A percentile compares a stretch with the other conserved stretches of the same genome.
Evolutionary conservation across 2,888 invertebrate genomes (phyloP).

Genomic region (Iphiclides podalirius): DNA sequence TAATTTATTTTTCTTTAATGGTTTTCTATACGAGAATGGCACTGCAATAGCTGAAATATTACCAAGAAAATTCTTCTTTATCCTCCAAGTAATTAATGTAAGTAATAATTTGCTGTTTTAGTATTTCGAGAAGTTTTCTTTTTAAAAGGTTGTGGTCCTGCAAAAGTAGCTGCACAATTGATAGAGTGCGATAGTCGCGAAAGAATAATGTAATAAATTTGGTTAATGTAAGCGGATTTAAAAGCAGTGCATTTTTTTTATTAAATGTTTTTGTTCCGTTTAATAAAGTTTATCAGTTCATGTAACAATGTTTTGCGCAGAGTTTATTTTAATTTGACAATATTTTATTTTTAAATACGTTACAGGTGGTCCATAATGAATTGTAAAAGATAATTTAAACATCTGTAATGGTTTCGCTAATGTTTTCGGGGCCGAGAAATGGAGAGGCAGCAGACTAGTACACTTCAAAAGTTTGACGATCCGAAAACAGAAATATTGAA

Average conservation of each 20-base stretch:
- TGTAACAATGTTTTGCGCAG: slow-evolving; percentile 38
- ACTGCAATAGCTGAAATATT: slow-evolving; percentile 48
- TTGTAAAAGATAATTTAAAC: slow-evolving; percentile 59
- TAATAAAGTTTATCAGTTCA: slow-evolving; percentile 36
- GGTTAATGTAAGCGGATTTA: slow-evolving; percentile 24
- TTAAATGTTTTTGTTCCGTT: slow-evolving; percentile 27
- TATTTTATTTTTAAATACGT: slow-evolving; percentile 70
- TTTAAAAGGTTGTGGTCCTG: slow-evolving; percentile 71
- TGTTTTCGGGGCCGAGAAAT: slow-evolving; percentile 62
- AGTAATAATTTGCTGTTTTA: slow-evolving; percentile 49
- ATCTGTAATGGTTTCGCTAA: slow-evolving; percentile 63
- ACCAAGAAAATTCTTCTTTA: slow-evolving; percentile 41
- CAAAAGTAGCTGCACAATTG: slow-evolving; percentile 75
- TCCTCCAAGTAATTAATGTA: slow-evolving; percentile 45
- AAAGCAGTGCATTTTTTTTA: slow-evolving; percentile 19
- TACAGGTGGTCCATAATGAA: slow-evolving; percentile 65
- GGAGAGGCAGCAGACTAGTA: slow-evolving; percentile 74
- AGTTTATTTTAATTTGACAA: slow-evolving; percentile 53
- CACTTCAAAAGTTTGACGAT: slow-evolving; percentile 77
- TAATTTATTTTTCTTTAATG: slow-evolving; percentile 70
- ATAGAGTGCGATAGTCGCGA: slow-evolving; percentile 67
- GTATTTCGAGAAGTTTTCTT: slow-evolving; percentile 72
- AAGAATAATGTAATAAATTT: slow-evolving; percentile 55
- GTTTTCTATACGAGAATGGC: slow-evolving; percentile 52
- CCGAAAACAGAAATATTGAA: slow-evolving; percentile 74